phyloP scores from a whole-genome alignment of 2,113 vertebrate species.

The Galemys pyrenaicus region DNA sequence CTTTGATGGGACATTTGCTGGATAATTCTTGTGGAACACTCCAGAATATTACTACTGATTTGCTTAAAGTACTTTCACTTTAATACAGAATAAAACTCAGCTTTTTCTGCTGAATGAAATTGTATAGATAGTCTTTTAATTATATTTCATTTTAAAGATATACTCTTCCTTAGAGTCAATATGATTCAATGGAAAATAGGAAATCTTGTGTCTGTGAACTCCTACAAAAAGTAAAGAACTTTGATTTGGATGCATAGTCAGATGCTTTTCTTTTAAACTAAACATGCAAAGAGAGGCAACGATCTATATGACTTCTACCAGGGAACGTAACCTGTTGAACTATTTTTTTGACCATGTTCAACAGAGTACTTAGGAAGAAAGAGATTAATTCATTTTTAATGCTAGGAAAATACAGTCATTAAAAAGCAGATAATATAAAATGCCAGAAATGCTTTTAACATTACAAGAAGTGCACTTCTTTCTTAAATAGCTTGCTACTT shows the following conservation, averaged over 20 bases:
- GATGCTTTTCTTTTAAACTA: slow-evolving; percentile 75
- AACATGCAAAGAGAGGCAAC: slow-evolving; percentile 65
- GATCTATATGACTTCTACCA: slow-evolving; percentile 70
- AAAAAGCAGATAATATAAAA: slow-evolving; percentile 89
- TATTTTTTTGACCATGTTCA: slow-evolving; percentile 81
- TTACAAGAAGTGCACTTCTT: slow-evolving; percentile 85
- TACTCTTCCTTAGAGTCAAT: background rate
- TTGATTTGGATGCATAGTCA: slow-evolving; percentile 58
- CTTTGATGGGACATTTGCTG: background rate
- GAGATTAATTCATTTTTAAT: slow-evolving; percentile 92
- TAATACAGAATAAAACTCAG: background rate
- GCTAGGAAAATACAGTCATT: slow-evolving; percentile 89
- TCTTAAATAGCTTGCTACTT: slow-evolving; percentile 87
- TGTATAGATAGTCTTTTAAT: background rate
- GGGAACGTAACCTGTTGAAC: slow-evolving; percentile 83
- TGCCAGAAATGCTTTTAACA: slow-evolving; percentile 90
- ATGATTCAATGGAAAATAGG: slow-evolving; percentile 35
- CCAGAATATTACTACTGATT: background rate
- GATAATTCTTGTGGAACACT: background rate
- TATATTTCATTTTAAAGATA: background rate
- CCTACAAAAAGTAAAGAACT: slow-evolving; percentile 47
- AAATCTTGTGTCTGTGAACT: slow-evolving; percentile 1
- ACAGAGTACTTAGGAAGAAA: slow-evolving; percentile 86
- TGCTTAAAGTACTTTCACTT: background rate
- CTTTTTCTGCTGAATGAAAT: background rate